Conservation (phyloP, 1,140 invertebrate species). For the Aphaenogaster rudis region DNA sequence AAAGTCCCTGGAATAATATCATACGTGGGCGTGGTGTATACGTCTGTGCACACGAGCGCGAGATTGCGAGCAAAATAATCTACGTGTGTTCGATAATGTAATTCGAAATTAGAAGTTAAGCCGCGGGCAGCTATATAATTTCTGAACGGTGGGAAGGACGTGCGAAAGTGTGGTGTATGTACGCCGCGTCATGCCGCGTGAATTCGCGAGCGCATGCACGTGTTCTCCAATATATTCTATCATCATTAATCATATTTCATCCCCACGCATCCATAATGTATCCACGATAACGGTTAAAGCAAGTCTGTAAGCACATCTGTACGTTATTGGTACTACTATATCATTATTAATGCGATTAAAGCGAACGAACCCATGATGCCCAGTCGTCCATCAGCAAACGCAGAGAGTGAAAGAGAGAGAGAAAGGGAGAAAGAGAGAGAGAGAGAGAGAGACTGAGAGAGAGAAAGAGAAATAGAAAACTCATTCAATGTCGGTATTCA, state of each 20-base stretch:
- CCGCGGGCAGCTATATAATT: constrained; percentile 8
- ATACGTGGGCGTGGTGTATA: constrained; percentile 5
- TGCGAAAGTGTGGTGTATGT: constrained; percentile 28
- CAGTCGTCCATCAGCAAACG: constrained; percentile 17
- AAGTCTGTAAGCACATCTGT: constrained; percentile 71
- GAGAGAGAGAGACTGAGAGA: constrained; percentile 53
- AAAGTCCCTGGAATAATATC: constrained; percentile 43
- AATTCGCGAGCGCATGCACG: constrained; percentile 20
- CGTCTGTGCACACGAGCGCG: neutral
- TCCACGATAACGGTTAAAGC: constrained; percentile 66
- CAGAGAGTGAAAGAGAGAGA: constrained; percentile 23
- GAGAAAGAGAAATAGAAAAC: constrained; percentile 61
- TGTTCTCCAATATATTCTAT: constrained; percentile 68
- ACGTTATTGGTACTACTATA: constrained; percentile 75
- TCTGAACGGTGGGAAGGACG: neutral
- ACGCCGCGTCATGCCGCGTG: constrained; percentile 29
- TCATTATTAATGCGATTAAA: constrained; percentile 70
- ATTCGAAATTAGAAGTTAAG: constrained; percentile 59
- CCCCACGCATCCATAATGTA: constrained; percentile 67
- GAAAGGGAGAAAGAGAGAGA: constrained; percentile 51
- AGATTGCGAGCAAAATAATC: constrained; percentile 49
- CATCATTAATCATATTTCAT: constrained; percentile 74
- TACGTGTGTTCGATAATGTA: constrained; percentile 63
- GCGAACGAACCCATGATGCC: constrained; percentile 10
- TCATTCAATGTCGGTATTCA: constrained; percentile 83